These are phyloP conservation scores for Tachystola acroxantha DNA, from an alignment of 2,888 invertebrate species.

Conservation along the genomic window DNA sequence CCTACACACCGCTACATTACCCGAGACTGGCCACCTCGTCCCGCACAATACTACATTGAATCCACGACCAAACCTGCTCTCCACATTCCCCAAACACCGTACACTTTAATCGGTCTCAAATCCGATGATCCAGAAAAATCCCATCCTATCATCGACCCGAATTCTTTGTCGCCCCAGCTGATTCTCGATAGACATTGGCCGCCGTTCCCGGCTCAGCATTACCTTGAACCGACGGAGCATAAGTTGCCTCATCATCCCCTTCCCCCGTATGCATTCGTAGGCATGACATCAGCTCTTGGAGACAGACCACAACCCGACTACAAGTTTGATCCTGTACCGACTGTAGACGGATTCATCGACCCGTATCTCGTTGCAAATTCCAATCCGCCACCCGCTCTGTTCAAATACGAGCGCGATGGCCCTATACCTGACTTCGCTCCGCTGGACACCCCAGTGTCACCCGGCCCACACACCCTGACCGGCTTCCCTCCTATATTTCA, in stretches of 20 bases:
- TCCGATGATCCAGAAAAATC: slow-evolving; percentile 49
- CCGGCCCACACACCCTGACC: slow-evolving; percentile 62
- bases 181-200: slow-evolving; percentile 64
- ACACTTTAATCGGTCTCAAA: slow-evolving; percentile 62
- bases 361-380: slow-evolving; percentile 52
- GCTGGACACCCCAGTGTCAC: slow-evolving; percentile 44
- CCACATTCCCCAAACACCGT: slow-evolving; percentile 46
- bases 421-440: slow-evolving; percentile 61
- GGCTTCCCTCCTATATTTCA: slow-evolving; percentile 70
- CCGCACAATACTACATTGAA: slow-evolving; percentile 64
- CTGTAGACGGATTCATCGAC: slow-evolving; percentile 59
- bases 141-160: slow-evolving; percentile 54
- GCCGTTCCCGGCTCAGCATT: slow-evolving; percentile 68
- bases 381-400: slow-evolving; percentile 56
- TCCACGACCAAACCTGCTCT: slow-evolving; percentile 50
- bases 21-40: slow-evolving; percentile 57
- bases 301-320: slow-evolving; percentile 60
- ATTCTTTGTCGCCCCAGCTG: slow-evolving; percentile 58
- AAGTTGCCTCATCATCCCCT: slow-evolving; percentile 54
- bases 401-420: slow-evolving; percentile 63
- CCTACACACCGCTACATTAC: slow-evolving; percentile 65
- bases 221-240: slow-evolving; percentile 54
- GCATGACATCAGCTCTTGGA: slow-evolving; percentile 65
- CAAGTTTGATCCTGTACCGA: slow-evolving; percentile 59
- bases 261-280: slow-evolving; percentile 61